These are phyloP conservation scores for Dasysyrphus tricinctus DNA, from an alignment of 2,888 invertebrate genomes.

Conservation along the genomic window DNA sequence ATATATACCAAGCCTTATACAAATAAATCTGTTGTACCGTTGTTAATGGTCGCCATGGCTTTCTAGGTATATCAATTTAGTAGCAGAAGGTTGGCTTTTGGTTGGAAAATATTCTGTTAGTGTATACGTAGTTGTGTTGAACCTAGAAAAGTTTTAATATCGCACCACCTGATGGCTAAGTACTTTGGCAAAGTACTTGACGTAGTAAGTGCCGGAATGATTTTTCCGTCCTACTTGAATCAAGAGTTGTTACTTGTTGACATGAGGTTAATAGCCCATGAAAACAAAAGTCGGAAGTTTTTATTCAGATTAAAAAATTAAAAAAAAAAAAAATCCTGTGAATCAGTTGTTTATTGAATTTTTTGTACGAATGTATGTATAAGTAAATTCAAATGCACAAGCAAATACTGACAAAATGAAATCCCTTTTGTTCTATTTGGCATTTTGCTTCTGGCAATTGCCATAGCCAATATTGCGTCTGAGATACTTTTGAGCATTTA, in stretches of 20 bases:
- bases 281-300: slow-evolving; percentile 1
- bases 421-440: too few species aligned
- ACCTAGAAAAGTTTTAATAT: slow-evolving; percentile 17
- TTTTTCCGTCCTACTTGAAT: slow-evolving; percentile 5
- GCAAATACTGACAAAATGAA: too few species aligned
- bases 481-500: too few species aligned
- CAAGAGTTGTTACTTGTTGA: slow-evolving; percentile 9
- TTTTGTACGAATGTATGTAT: too few species aligned
- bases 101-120: not conserved
- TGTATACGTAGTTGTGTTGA: not conserved
- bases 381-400: too few species aligned
- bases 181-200: slow-evolving; percentile 25
- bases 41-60: slow-evolving; percentile 15
- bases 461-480: too few species aligned
- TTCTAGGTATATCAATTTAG: slow-evolving; percentile 8
- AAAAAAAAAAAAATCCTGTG: too few species aligned
- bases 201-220: not conserved
- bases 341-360: too few species aligned
- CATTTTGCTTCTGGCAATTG: too few species aligned
- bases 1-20: not conserved
- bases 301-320: not conserved
- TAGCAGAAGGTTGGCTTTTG: not conserved
- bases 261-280: slow-evolving; percentile 12
- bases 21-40: slow-evolving; percentile 8
- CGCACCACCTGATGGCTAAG: slow-evolving; percentile 30